phyloP scores from a whole-genome alignment of 2,113 vertebrate species.

The Chaenogobius annularis region DNA sequence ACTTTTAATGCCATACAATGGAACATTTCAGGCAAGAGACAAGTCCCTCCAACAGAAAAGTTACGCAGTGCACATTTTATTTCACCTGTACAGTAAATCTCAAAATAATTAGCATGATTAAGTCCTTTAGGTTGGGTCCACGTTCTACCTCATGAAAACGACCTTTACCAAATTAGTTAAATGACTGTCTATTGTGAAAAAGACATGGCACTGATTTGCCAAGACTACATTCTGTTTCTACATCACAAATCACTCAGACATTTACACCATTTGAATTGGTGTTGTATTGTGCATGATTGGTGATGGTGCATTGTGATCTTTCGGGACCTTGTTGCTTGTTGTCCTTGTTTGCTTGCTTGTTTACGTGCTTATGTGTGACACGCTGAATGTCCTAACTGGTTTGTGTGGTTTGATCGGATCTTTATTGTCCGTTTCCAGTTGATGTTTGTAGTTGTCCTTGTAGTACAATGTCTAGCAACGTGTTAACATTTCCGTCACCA shows the following conservation, averaged over 20 bases:
- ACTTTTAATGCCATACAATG: neutral
- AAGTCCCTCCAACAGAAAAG: neutral
- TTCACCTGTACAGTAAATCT: neutral
- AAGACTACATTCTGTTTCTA: neutral
- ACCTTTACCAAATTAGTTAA: neutral
- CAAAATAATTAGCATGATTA: neutral
- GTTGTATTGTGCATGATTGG: conserved; percentile 40
- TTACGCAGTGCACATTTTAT: neutral
- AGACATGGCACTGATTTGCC: neutral
- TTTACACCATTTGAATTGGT: neutral
- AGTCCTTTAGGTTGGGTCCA: neutral
- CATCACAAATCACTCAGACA: neutral
- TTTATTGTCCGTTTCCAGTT: conserved; percentile 48
- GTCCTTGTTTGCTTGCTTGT: conserved; percentile 30
- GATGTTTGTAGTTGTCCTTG: conserved; percentile 14
- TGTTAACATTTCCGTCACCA: conserved; percentile 6
- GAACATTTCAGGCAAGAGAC: neutral
- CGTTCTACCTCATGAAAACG: neutral
- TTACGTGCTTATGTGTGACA: conserved; percentile 19
- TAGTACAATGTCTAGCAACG: neutral
- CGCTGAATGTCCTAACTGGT: conserved; percentile 42
- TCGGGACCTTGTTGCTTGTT: conserved; percentile 8
- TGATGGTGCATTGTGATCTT: conserved; percentile 1
- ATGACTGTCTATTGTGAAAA: neutral
- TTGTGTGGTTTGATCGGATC: conserved; percentile 42